Conservation (phyloP, 2,888 invertebrate species). For the Pyrochroa serraticornis region DNA sequence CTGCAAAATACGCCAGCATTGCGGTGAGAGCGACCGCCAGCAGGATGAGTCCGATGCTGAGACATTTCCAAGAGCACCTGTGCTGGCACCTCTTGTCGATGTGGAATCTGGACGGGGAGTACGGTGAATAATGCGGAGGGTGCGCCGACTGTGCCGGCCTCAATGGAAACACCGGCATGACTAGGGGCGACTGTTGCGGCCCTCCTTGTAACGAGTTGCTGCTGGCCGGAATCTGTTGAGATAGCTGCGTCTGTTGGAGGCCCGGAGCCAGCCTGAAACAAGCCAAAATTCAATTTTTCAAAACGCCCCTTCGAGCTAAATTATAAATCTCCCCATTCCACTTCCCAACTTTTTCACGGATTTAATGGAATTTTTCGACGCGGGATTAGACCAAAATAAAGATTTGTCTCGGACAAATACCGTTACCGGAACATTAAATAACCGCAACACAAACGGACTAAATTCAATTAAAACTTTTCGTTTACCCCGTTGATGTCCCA, state of each 20-base stretch:
- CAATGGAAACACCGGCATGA: constrained; percentile 88
- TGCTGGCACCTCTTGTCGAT: constrained; percentile 93
- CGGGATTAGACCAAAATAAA: too few relatives aligned
- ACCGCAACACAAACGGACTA: too few relatives aligned
- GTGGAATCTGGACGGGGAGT: constrained; percentile 92
- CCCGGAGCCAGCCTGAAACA: constrained; percentile 61
- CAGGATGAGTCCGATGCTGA: constrained; percentile 91
- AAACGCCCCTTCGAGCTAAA: too few relatives aligned
- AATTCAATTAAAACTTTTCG: too few relatives aligned
- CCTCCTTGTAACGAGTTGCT: constrained; percentile 67
- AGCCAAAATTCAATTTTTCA: constrained; percentile 19
- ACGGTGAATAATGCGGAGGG: constrained; percentile 82
- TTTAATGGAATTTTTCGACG: neutral
- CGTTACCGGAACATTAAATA: too few relatives aligned
- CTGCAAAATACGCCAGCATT: constrained; percentile 94
- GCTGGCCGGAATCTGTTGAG: constrained; percentile 65
- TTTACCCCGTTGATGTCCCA: too few relatives aligned
- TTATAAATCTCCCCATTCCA: too few relatives aligned
- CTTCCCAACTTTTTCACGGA: too few relatives aligned
- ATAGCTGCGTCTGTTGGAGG: constrained; percentile 62
- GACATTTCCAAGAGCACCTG: constrained; percentile 96
- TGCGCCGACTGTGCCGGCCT: constrained; percentile 64
- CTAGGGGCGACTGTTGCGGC: constrained; percentile 78
- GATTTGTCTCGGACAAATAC: too few relatives aligned
- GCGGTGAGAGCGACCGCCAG: constrained; percentile 89